Percentiles rank a stretch among this genome's conserved stretches.
These are phyloP conservation scores for Lagocephalus sceleratus DNA, from an alignment of 2,797 vertebrate species.

Conservation along the genomic window DNA sequence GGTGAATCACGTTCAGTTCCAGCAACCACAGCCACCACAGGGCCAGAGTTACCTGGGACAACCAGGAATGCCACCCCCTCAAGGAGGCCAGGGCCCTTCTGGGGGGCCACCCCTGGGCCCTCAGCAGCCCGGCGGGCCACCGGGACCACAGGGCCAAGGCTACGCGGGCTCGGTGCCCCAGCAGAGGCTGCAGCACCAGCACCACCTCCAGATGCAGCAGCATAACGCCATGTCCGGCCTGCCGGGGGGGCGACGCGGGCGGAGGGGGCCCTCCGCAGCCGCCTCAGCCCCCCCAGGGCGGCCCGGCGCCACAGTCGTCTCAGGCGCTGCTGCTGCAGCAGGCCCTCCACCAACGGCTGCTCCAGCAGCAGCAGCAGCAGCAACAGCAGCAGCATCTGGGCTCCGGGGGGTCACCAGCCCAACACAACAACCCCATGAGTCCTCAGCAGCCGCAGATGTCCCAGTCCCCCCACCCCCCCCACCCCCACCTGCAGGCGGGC, in stretches of 20 bases:
- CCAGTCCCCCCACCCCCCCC: slow-evolving; percentile 90
- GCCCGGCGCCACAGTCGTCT: slow-evolving; percentile 72
- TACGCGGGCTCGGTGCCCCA: slow-evolving; percentile 73
- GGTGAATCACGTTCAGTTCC: slow-evolving; percentile 88
- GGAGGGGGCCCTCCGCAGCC: slow-evolving; percentile 78
- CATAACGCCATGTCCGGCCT: slow-evolving; percentile 84
- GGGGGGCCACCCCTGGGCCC: slow-evolving; percentile 58
- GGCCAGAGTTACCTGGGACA: slow-evolving; percentile 85
- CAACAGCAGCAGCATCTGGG: slow-evolving; percentile 92
- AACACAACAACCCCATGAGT: slow-evolving; percentile 93
- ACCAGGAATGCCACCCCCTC: slow-evolving; percentile 78
- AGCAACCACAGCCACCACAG: slow-evolving; percentile 79
- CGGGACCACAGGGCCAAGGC: slow-evolving; percentile 81
- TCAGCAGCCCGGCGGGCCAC: slow-evolving; percentile 78
- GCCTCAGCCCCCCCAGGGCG: slow-evolving; percentile 74
- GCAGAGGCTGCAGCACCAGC: slow-evolving; percentile 88
- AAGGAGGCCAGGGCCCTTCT: slow-evolving; percentile 69
- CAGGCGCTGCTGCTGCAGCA: slow-evolving; percentile 81
- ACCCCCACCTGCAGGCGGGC: slow-evolving; percentile 90
- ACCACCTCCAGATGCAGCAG: slow-evolving; percentile 85
- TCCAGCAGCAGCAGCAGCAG: slow-evolving; percentile 91
- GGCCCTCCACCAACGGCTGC: slow-evolving; percentile 86
- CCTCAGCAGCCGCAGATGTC: slow-evolving; percentile 84
- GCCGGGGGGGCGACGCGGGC: slow-evolving; percentile 58
- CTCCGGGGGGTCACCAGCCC: slow-evolving; percentile 79